phyloP scores from a whole-genome alignment of 2,797 vertebrate species.

The Mustela erminea region DNA sequence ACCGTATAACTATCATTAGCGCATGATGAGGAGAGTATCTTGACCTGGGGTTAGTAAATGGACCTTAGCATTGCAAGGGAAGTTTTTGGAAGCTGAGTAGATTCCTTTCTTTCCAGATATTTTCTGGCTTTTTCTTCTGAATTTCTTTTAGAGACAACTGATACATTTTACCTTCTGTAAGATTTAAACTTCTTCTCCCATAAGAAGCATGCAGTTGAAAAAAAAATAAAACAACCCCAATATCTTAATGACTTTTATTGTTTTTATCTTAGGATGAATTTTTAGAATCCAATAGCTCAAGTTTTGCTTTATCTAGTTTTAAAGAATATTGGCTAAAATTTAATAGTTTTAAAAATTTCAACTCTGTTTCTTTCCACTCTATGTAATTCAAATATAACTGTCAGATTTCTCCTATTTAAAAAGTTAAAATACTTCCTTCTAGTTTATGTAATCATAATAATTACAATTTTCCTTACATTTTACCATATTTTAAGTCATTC shows the following conservation, averaged over 20 bases:
- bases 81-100: background rate
- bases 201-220: background rate
- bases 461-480: background rate
- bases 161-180: slow-evolving; percentile 6
- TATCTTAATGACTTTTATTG: background rate
- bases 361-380: background rate
- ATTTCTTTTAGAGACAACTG: background rate
- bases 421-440: background rate
- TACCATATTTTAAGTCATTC: background rate
- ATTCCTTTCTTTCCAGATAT: background rate
- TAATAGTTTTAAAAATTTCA: background rate
- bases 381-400: background rate
- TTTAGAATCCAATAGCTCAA: background rate
- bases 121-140: background rate
- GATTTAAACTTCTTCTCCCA: background rate
- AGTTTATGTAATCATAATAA: background rate
- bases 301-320: background rate
- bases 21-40: background rate
- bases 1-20: background rate
- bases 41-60: background rate
- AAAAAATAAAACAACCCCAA: background rate
- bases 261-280: background rate
- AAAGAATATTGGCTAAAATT: background rate
- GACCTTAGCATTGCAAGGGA: background rate
- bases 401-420: slow-evolving; percentile 17